phyloP scores from a whole-genome alignment of 2,113 vertebrate species.

The Solea senegalensis region DNA sequence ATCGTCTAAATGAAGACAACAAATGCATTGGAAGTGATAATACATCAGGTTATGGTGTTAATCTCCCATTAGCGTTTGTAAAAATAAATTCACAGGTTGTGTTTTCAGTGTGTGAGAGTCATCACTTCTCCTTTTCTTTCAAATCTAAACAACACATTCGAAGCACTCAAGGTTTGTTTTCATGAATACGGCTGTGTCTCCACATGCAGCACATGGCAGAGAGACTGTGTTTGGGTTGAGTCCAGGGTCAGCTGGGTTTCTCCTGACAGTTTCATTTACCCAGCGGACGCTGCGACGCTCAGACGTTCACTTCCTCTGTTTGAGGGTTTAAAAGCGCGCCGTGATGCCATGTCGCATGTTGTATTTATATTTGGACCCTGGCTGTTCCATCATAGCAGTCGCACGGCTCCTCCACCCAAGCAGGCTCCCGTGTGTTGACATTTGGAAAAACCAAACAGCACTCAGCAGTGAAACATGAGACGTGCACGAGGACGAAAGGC shows the following conservation, averaged over 20 bases:
- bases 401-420: conserved; percentile 38
- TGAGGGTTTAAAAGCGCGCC: conserved; percentile 66
- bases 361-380: conserved; percentile 68
- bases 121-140: neutral
- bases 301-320: conserved; percentile 61
- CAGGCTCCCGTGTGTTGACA: conserved; percentile 71
- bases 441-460: conserved; percentile 71
- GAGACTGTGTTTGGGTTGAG: conserved; percentile 80
- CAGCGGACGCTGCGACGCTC: conserved; percentile 46
- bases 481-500: conserved; percentile 9
- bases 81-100: too few relatives aligned
- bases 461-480: conserved; percentile 72
- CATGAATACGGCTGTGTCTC: conserved; percentile 14
- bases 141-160: conserved; percentile 1
- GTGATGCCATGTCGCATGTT: conserved; percentile 49
- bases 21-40: neutral
- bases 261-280: conserved; percentile 81
- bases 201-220: conserved; percentile 22
- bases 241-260: conserved; percentile 74
- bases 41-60: neutral
- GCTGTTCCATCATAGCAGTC: conserved; percentile 38
- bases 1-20: neutral
- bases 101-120: too few relatives aligned
- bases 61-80: neutral
- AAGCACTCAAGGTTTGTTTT: neutral